phyloP scores from a whole-genome alignment of 2,888 invertebrate species.

The Schrankia costaestrigalis region DNA sequence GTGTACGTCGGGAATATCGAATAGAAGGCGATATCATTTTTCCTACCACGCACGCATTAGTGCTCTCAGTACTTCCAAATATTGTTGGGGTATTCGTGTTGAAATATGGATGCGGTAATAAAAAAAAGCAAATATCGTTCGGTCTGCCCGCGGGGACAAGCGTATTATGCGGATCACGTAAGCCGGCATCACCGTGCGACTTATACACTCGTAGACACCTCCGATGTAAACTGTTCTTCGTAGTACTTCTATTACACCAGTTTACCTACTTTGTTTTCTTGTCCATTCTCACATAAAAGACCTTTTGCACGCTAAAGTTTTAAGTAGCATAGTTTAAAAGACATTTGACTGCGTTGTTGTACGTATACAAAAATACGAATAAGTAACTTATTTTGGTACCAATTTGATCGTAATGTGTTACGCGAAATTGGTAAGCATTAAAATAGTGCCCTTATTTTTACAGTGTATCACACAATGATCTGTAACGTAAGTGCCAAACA shows the following conservation, averaged over 20 bases:
- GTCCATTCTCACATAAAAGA: no score
- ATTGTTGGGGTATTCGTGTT: constrained; percentile 67
- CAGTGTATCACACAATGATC: no score
- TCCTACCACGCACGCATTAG: constrained; percentile 71
- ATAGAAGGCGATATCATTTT: constrained; percentile 54
- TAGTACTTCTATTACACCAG: constrained; percentile 44
- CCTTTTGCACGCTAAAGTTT: no score
- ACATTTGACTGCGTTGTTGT: no score
- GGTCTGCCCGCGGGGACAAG: constrained; percentile 49
- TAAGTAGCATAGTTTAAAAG: no score
- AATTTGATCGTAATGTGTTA: no score
- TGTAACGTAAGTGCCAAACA: no score
- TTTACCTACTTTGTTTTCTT: constrained; percentile 34
- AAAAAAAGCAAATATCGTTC: constrained; percentile 69
- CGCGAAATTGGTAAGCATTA: no score
- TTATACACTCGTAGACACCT: constrained; percentile 45
- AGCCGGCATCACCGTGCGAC: constrained; percentile 43
- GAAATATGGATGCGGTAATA: constrained; percentile 75
- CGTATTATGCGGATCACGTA: constrained; percentile 65
- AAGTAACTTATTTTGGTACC: no score
- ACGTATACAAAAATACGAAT: no score
- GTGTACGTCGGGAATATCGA: constrained; percentile 49
- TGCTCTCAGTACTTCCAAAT: constrained; percentile 65
- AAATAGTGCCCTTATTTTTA: no score
- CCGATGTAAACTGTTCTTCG: constrained; percentile 43